A percentile compares a stretch with the other conserved stretches of the same genome.
These are phyloP conservation scores for Panagrolaimus sp. DNA, from an alignment of 1,140 invertebrate species.

Conservation along the genomic window DNA sequence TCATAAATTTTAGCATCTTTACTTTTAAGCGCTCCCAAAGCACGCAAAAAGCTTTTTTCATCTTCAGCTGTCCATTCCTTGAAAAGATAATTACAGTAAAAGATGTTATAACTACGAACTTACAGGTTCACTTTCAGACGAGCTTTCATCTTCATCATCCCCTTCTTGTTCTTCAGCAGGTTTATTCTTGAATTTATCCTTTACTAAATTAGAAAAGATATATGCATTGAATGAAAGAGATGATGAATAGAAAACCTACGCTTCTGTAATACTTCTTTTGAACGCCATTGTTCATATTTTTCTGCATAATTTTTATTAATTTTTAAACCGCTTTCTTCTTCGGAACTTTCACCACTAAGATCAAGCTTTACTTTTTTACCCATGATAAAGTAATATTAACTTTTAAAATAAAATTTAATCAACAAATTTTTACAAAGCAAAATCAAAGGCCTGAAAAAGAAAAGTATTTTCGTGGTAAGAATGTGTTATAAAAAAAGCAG, in stretches of 20 bases:
- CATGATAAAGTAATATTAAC: too few relatives aligned
- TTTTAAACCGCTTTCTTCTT: slow-evolving; percentile 64
- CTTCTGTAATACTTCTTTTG: slow-evolving; percentile 78
- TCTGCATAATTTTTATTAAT: slow-evolving; percentile 75
- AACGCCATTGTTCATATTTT: slow-evolving; percentile 72
- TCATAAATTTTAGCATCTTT: slow-evolving; percentile 83
- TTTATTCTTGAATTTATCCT: slow-evolving; percentile 66
- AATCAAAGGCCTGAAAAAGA: too few relatives aligned
- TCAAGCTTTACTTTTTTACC: slow-evolving; percentile 21
- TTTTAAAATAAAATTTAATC: too few relatives aligned
- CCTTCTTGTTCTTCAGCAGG: slow-evolving; percentile 65
- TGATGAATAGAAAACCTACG: slow-evolving; percentile 65
- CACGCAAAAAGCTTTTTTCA: slow-evolving; percentile 79
- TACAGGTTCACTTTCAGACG: slow-evolving; percentile 61
- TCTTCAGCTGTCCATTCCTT: slow-evolving; percentile 64
- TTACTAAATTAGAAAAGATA: slow-evolving; percentile 11
- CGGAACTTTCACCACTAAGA: slow-evolving; percentile 33
- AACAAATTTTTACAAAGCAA: too few relatives aligned
- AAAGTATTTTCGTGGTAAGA: too few relatives aligned
- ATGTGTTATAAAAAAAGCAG: too few relatives aligned
- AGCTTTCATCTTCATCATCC: slow-evolving; percentile 33
- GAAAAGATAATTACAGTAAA: slow-evolving; percentile 34
- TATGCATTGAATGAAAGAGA: slow-evolving; percentile 1
- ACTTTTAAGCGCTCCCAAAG: slow-evolving; percentile 74
- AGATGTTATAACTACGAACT: slow-evolving; percentile 64